Evolutionary conservation across 2,113 vertebrate genomes (phyloP), one percentile per base, ranked within the genome.

Genomic region (Tetrao urogallus): DNA sequence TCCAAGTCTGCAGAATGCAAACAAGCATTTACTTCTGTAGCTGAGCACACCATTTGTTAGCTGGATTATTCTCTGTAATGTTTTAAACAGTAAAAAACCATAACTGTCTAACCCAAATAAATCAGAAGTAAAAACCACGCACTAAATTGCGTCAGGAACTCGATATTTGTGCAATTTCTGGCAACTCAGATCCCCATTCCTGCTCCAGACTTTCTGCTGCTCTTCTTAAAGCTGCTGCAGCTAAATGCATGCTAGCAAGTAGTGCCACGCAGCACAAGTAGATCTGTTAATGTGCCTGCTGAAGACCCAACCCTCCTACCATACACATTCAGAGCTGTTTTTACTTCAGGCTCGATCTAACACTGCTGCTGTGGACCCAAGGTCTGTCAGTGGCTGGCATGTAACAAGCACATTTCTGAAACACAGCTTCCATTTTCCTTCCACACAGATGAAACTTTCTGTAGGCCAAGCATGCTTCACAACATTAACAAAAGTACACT

Each of bases 331-430:
- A 30, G 43, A 82, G 17, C 27, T 21, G 54, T 30, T 89, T 71
- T 71, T n/a, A 78, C 2, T 47, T 34, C 36, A 71, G 25, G 45
- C 57, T n/a, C 21, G 11, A 60, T 38, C 30, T 60, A 52, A 82
- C 30, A 17, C 25, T 38, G 11, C 6, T 48, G 38, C 77, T 75
- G 28, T 9, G 6, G 52, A 64, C 50, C 13, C 14, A 36, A 25
- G 16, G 38, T 17, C 22, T 65, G 6, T 22, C 21, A 45, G 56
- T 1, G 4, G 71, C 0, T 50, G 12, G 7, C 43, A 61, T 0
- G 0, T 27, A 38, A 25, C 0, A 71, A 27, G 38, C 19, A 27
- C 0, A 1, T 14, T 78, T 48, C 82, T 52, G 25, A 89, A 82
- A 83, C 34, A 42, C 36, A 61, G 15, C 13, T 73, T 61, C 57